A percentile compares a stretch with the other conserved stretches of the same genome.
Evolutionary conservation across 2,797 vertebrate species (phyloP).

Genomic region (Gallinago nigripennis): DNA sequence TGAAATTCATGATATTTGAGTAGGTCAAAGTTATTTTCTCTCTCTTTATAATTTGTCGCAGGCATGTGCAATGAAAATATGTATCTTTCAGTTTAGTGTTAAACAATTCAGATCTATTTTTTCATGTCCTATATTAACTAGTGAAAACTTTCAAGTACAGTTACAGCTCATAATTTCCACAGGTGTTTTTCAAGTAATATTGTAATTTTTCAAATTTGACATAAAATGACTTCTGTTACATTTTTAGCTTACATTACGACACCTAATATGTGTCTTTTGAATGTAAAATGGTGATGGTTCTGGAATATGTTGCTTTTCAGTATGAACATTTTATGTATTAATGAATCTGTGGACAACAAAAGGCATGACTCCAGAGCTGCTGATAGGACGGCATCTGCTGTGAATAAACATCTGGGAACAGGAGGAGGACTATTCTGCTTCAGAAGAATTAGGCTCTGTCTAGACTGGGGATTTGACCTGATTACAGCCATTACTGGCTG

Average conservation of each 20-base stretch:
- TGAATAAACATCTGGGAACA: constrained; percentile 51
- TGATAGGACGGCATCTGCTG: constrained; percentile 27
- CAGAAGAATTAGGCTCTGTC: constrained; percentile 68
- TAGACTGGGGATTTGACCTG: constrained; percentile 70
- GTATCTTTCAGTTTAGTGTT: not conserved
- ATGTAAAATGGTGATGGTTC: not conserved
- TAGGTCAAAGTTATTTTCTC: not conserved
- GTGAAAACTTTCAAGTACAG: not conserved
- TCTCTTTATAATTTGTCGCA: not conserved
- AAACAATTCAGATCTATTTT: not conserved
- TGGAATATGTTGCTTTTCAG: not conserved
- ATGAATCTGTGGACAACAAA: not conserved
- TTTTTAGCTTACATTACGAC: not conserved
- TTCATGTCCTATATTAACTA: not conserved
- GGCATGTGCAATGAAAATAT: not conserved
- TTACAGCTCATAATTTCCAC: not conserved
- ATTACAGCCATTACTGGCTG: constrained; percentile 39
- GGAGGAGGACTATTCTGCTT: constrained; percentile 19
- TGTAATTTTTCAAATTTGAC: not conserved
- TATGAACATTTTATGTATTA: not conserved
- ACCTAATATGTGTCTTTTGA: not conserved
- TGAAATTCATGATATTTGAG: not conserved
- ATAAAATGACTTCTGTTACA: not conserved
- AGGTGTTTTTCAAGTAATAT: not conserved
- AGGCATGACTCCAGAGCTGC: not conserved